phyloP scores from a whole-genome alignment of 2,888 invertebrate genomes.

The Drosophila flavopinicola region DNA sequence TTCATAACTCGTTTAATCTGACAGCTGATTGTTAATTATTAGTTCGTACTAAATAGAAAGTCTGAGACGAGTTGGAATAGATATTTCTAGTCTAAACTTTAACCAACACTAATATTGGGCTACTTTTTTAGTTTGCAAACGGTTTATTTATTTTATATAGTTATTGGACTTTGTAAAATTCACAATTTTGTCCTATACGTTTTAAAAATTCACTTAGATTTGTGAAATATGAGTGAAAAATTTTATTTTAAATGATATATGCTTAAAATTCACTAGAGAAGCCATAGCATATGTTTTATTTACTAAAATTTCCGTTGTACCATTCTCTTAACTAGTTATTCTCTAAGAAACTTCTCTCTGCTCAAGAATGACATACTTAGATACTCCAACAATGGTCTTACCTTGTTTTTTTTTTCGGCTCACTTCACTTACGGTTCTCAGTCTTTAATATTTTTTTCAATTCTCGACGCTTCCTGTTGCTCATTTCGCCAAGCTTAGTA shows the following conservation, averaged over 20 bases:
- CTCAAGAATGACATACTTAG: constrained; percentile 17
- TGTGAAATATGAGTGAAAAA: too few species aligned
- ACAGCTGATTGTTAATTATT: constrained; percentile 20
- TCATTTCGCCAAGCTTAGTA: constrained; percentile 24
- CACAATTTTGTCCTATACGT: not conserved
- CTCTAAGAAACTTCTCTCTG: constrained; percentile 2
- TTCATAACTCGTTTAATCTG: constrained; percentile 26
- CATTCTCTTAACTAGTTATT: too few species aligned
- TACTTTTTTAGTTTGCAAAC: too few species aligned
- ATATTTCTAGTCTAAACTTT: too few species aligned
- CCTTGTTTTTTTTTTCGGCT: not conserved
- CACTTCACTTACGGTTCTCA: constrained; percentile 7
- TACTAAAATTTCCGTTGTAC: too few species aligned
- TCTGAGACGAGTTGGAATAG: too few species aligned
- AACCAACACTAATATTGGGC: too few species aligned
- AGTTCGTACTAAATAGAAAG: not conserved
- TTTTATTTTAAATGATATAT: too few species aligned
- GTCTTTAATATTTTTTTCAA: constrained; percentile 2
- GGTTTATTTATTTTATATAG: not conserved
- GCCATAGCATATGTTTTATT: too few species aligned
- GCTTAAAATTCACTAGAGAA: too few species aligned
- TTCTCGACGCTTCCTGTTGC: constrained; percentile 15
- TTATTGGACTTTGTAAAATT: too few species aligned
- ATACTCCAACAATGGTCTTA: constrained; percentile 10
- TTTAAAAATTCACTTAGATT: too few species aligned